Evolutionary conservation across 2,888 invertebrate genomes (phyloP).

Genomic region (Drosophila tripunctata): DNA sequence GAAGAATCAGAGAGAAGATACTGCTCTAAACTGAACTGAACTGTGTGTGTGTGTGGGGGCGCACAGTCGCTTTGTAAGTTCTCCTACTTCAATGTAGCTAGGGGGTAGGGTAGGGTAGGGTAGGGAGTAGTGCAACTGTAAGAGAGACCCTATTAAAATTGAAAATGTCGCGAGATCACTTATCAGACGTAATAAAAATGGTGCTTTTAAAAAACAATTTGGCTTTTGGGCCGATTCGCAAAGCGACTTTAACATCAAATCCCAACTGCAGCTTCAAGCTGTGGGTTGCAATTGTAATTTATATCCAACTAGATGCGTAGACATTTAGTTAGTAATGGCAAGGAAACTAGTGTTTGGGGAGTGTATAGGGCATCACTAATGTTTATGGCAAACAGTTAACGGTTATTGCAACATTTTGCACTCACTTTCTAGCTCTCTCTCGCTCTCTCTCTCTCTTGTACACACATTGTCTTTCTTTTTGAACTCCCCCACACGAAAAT

Average conservation of each 20-base stretch:
- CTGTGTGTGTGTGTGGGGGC: conserved; percentile 24
- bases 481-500: conserved; percentile 9
- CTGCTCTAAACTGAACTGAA: conserved; percentile 30
- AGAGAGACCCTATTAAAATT: conserved; percentile 78
- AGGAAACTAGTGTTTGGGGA: background rate
- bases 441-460: background rate
- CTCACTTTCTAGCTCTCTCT: conserved; percentile 24
- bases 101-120: no score
- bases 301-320: conserved; percentile 63
- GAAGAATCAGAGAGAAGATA: conserved; percentile 10
- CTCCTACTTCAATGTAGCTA: no score
- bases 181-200: conserved; percentile 81
- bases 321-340: background rate
- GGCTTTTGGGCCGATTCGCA: conserved; percentile 61
- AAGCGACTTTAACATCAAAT: background rate
- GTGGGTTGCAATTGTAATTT: conserved; percentile 69
- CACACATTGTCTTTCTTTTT: background rate
- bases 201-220: conserved; percentile 82
- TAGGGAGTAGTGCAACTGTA: no score
- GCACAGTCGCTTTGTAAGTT: conserved; percentile 48
- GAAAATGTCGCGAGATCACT: conserved; percentile 81
- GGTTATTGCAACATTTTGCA: conserved; percentile 44
- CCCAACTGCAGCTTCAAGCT: conserved; percentile 15
- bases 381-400: conserved; percentile 50
- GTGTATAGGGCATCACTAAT: conserved; percentile 38